Percentiles rank a stretch among this genome's conserved stretches.
phyloP scores from a whole-genome alignment of 2,797 vertebrate species.

The Coregonus ussuriensis region DNA sequence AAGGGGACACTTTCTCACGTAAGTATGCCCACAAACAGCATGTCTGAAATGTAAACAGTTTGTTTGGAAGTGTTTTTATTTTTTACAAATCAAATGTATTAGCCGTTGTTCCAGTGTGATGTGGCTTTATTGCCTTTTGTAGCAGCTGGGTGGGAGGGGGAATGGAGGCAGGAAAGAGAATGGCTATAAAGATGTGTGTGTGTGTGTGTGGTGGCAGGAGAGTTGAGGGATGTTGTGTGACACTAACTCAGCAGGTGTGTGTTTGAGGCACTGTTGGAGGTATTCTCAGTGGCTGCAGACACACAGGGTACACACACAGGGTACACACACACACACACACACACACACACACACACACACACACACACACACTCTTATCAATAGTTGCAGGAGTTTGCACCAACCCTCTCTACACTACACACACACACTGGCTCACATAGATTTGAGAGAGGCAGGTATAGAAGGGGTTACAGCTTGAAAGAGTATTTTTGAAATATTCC shows the following conservation, averaged over 20 bases:
- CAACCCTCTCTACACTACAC: slow-evolving; percentile 12
- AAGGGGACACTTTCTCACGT: not conserved
- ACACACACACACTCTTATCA: slow-evolving; percentile 35
- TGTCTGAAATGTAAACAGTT: slow-evolving; percentile 18
- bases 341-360: not conserved
- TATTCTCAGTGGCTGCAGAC: slow-evolving; percentile 34
- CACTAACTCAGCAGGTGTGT: slow-evolving; percentile 41
- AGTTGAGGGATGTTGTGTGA: slow-evolving; percentile 31
- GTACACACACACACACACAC: not conserved
- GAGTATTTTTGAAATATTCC: slow-evolving; percentile 36
- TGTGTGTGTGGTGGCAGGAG: slow-evolving; percentile 9
- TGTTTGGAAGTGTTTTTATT: slow-evolving; percentile 24
- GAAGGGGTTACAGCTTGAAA: slow-evolving; percentile 22
- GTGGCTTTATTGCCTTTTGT: slow-evolving; percentile 59
- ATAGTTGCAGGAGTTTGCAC: slow-evolving; percentile 30
- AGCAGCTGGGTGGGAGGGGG: slow-evolving; percentile 51
- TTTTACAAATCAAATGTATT: slow-evolving; percentile 65
- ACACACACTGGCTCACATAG: slow-evolving; percentile 17
- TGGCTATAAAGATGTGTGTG: slow-evolving; percentile 23
- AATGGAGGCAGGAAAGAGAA: slow-evolving; percentile 44
- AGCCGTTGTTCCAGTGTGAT: slow-evolving; percentile 58
- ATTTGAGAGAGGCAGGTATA: slow-evolving; percentile 28
- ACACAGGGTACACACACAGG: slow-evolving; percentile 11
- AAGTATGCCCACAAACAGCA: not conserved
- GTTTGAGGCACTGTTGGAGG: slow-evolving; percentile 15